Conservation (phyloP, 2,113 vertebrate species). For the Oostethus manadensis region DNA sequence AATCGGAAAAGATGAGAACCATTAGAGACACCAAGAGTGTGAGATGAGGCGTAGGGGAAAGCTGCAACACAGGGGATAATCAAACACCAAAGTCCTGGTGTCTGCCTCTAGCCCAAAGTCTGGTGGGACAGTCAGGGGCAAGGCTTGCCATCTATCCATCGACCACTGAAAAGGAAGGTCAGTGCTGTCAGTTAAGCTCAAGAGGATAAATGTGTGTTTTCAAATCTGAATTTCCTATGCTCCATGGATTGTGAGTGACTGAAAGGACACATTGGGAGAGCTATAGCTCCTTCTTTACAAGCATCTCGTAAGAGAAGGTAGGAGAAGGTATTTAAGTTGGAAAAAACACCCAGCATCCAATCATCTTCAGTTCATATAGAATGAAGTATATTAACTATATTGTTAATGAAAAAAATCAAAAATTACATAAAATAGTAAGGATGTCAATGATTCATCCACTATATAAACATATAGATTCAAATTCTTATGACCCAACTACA, state of each 20-base stretch:
- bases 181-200: conserved; percentile 8
- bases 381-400: no score
- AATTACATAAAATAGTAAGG: no score
- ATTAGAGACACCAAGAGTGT: conserved; percentile 4
- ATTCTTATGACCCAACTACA: no score
- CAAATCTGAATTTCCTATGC: neutral
- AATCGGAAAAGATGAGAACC: conserved; percentile 37
- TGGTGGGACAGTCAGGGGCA: conserved; percentile 12
- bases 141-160: conserved; percentile 13
- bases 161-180: conserved; percentile 7
- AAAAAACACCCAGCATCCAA: neutral
- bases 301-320: neutral
- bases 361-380: no score
- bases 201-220: neutral
- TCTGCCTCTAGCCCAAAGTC: conserved; percentile 14
- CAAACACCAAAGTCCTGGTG: conserved; percentile 17
- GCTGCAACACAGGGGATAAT: conserved; percentile 26
- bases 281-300: neutral
- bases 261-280: neutral
- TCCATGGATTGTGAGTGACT: neutral
- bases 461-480: no score
- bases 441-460: no score
- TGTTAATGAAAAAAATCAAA: no score
- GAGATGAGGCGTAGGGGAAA: conserved; percentile 1
- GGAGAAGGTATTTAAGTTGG: no score